Base-by-base conservation (phyloP, 35 echinoderm and acorn worm genomes). In the Nesometra sesokonis region DNA sequence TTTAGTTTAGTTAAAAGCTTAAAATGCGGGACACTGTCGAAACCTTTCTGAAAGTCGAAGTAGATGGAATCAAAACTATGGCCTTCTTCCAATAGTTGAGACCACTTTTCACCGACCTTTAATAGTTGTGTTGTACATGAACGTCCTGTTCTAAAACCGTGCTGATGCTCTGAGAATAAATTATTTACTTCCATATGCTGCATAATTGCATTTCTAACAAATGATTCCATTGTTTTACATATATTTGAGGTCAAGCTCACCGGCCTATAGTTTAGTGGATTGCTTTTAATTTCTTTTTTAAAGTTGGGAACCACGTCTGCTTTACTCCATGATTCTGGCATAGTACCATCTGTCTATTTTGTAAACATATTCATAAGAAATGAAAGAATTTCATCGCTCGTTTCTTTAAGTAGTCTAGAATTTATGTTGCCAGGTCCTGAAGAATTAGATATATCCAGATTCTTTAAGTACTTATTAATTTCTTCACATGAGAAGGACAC, bases 11-110 rank as follows among this genome's bases (percentile, higher is more conserved):
- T 82, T 21, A 90, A 17, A 19, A 90, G 32, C 32, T 82, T 85
- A 37, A 27, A 36, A 79, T 90, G 88, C 35, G 81, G 76, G 0
- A 90, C 89, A 37, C 30, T 82, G 46, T 91, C 89, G 34, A 91
- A 91, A 3, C 83, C 84, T 47, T 91, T 91, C 32, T 76, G 5
- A 52, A 82, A 91, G 52, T 86, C 89, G 19, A 91, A 37, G 39
- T 46, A 91, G 17, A 86, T 30, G 29, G 32, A 33, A 32, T 86
- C 89, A 46, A 81, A 77, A 78, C 17, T n/a, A 29, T 35, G 11
- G 32, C 77, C 78, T 31, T 91, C 33, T n/a, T 84, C 84, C 80
- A 46, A 33, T 21, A 52, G 29, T 40, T 0, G 5, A 3, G 89
- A 80, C 23, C 85, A 32, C 27, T 85, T 30, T 11, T 91, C 84